Conservation (phyloP, 2,888 invertebrate genomes). For the Cynaeus angustus region DNA sequence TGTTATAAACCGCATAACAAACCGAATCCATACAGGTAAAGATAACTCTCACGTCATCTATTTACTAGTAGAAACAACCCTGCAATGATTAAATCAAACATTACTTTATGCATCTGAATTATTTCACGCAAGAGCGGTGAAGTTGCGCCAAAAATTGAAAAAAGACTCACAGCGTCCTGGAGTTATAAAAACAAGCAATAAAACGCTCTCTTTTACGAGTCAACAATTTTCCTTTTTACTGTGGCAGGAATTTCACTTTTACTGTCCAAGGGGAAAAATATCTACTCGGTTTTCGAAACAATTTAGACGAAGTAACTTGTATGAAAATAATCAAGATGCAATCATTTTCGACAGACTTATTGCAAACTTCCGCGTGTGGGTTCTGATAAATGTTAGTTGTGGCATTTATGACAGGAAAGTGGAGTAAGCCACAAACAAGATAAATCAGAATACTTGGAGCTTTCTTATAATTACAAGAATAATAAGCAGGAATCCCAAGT, state of each 20-base stretch:
- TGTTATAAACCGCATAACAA: no score
- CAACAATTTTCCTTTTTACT: conserved; percentile 40
- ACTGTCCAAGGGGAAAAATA: conserved; percentile 17
- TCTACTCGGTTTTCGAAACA: no score
- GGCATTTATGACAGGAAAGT: conserved; percentile 6
- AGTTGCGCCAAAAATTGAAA: conserved; percentile 28
- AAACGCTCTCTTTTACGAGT: conserved; percentile 35
- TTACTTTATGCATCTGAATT: no score
- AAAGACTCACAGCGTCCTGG: conserved; percentile 4
- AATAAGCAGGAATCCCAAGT: no score
- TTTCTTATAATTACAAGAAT: no score
- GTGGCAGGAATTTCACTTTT: conserved; percentile 35
- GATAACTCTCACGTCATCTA: no score
- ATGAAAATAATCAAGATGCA: neutral
- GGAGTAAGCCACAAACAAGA: no score
- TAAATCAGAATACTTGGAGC: no score
- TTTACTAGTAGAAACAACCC: no score
- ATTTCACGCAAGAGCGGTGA: neutral
- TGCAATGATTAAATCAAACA: no score
- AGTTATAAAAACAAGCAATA: conserved; percentile 34
- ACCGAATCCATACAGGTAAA: no score
- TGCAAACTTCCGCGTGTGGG: conserved; percentile 7
- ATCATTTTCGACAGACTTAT: neutral
- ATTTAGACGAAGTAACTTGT: no score
- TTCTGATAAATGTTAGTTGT: conserved; percentile 11